These are phyloP conservation scores for Falcunculus frontatus DNA, from an alignment of 2,113 vertebrate species.

Conservation along the genomic window DNA sequence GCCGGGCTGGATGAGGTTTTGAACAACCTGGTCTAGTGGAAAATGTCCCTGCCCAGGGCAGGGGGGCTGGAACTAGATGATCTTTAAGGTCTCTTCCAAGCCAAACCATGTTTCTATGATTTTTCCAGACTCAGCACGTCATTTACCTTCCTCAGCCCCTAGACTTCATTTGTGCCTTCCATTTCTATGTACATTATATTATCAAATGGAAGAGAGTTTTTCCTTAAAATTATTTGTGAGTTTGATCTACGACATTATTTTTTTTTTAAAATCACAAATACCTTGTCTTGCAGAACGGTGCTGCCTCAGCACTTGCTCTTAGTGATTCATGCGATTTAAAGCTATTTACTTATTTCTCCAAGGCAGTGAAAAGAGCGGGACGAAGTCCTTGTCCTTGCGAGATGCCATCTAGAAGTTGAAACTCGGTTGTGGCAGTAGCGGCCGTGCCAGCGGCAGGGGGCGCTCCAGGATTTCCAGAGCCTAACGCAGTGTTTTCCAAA, in stretches of 20 bases:
- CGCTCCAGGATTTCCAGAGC: conserved; percentile 14
- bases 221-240: background rate
- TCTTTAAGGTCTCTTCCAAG: background rate
- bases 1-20: background rate
- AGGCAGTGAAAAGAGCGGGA: background rate
- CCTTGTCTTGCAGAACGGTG: background rate
- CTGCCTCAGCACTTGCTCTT: background rate
- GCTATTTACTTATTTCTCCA: no score
- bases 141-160: background rate
- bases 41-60: background rate
- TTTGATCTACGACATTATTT: background rate
- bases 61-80: background rate
- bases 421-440: fast-evolving
- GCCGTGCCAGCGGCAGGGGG: conserved; percentile 52
- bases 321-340: fast-evolving
- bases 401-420: fast-evolving
- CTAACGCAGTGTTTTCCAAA: background rate
- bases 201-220: background rate
- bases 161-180: background rate
- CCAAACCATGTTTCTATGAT: background rate
- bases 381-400: background rate
- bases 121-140: background rate
- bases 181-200: fast-evolving
- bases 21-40: background rate
- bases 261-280: no score